Evolutionary conservation across 2,888 invertebrate species (phyloP).

Genomic region (Pelosia muscerda): DNA sequence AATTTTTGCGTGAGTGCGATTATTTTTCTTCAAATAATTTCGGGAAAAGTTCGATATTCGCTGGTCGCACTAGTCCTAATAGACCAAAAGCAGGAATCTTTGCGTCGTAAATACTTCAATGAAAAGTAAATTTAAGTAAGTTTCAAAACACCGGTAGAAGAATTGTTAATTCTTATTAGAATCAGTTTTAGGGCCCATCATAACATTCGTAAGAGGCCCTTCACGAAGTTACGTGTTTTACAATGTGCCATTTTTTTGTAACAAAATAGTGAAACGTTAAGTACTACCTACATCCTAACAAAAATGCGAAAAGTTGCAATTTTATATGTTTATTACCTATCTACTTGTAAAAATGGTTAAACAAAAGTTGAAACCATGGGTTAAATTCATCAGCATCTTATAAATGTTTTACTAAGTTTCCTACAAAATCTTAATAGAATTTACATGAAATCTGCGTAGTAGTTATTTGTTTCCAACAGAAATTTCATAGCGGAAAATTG

Average conservation of each 20-base stretch:
- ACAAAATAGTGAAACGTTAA: no score
- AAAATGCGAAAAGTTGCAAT: no score
- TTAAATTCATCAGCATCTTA: no score
- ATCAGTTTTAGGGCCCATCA: neutral
- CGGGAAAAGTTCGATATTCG: neutral
- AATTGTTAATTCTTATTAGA: neutral
- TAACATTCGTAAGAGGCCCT: neutral
- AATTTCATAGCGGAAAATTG: conserved; percentile 5
- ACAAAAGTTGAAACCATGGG: no score
- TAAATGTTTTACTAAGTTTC: no score
- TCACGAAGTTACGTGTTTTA: neutral
- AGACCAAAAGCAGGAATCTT: neutral
- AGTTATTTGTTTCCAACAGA: neutral
- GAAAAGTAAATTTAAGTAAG: no score
- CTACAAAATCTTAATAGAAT: neutral
- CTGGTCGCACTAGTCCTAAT: neutral
- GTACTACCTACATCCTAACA: no score
- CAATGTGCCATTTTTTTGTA: no score
- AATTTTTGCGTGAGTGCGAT: neutral
- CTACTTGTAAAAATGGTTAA: no score
- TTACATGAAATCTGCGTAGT: neutral
- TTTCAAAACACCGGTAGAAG: neutral
- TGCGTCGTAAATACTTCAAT: neutral
- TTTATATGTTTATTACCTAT: no score
- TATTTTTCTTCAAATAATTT: conserved; percentile 3